Conservation (phyloP, 2,888 invertebrate species). For the Rapana venosa region DNA sequence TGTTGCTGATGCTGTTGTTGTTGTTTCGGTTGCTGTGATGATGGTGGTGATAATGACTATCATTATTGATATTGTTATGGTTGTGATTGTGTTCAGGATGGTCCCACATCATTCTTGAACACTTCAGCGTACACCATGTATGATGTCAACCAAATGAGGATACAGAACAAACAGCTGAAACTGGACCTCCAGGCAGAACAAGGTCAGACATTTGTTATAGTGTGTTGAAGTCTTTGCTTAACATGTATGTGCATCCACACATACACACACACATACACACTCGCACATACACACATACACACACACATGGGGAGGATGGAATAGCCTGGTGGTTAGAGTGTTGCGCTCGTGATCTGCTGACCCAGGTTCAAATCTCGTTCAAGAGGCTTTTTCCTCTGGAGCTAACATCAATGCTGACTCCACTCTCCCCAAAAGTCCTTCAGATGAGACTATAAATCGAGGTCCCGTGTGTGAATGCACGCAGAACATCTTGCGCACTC, state of each 20-base stretch:
- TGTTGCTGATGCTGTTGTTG: too few species aligned
- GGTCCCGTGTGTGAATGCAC: too few species aligned
- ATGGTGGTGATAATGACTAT: background rate
- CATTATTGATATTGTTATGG: background rate
- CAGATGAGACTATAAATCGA: too few species aligned
- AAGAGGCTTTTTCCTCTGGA: too few species aligned
- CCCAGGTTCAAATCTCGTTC: too few species aligned
- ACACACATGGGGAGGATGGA: background rate
- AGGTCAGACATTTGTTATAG: conserved; percentile 55
- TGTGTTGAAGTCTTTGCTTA: background rate
- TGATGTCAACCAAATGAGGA: conserved; percentile 60
- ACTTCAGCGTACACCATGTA: conserved; percentile 40
- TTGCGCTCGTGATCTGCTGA: too few species aligned
- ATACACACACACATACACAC: conserved; percentile 15
- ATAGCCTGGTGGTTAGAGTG: background rate
- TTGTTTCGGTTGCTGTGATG: too few species aligned
- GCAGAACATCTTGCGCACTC: too few species aligned
- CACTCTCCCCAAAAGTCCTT: too few species aligned
- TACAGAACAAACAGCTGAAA: conserved; percentile 67
- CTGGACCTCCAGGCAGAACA: conserved; percentile 68
- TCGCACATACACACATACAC: conserved; percentile 1
- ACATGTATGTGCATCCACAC: background rate
- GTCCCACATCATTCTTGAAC: conserved; percentile 36
- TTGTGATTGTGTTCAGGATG: conserved; percentile 30
- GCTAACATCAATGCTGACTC: too few species aligned